Conservation (phyloP, 2,888 invertebrate genomes). For the Aphidius colemani region DNA sequence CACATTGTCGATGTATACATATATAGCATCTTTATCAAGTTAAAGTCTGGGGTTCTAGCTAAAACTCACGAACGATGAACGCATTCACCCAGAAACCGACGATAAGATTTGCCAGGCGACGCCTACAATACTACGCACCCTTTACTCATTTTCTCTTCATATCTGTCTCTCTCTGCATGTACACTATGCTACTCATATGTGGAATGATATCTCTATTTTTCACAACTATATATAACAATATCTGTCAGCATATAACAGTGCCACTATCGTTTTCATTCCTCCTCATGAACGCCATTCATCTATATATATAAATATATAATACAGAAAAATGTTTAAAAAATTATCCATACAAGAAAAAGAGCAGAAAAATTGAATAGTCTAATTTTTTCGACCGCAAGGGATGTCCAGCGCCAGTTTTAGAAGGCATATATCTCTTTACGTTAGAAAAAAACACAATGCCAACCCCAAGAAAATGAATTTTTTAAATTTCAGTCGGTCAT, state of each 20-base stretch:
- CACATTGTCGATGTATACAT: constrained; percentile 15
- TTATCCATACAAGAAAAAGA: not conserved
- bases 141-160: constrained; percentile 25
- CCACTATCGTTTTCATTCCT: constrained; percentile 29
- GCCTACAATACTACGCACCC: constrained; percentile 28
- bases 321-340: too few relatives aligned
- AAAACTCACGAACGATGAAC: constrained; percentile 56
- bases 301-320: too few relatives aligned
- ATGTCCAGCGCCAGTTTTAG: too few relatives aligned
- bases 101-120: constrained; percentile 57
- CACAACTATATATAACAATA: not conserved
- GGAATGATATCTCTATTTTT: too few relatives aligned
- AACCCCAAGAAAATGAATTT: too few relatives aligned
- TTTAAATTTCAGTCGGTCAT: too few relatives aligned
- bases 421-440: too few relatives aligned
- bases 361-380: not conserved
- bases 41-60: constrained; percentile 39
- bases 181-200: too few relatives aligned
- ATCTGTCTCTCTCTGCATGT: constrained; percentile 3
- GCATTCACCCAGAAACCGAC: constrained; percentile 58
- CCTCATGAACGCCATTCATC: constrained; percentile 29
- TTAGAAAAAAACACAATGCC: too few relatives aligned
- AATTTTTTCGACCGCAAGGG: not conserved
- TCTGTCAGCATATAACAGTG: constrained; percentile 29
- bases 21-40: constrained; percentile 17